A percentile compares a stretch with the other conserved stretches of the same genome.
Conservation (phyloP, 2,113 vertebrate species). For the Noctilio leporinus region DNA sequence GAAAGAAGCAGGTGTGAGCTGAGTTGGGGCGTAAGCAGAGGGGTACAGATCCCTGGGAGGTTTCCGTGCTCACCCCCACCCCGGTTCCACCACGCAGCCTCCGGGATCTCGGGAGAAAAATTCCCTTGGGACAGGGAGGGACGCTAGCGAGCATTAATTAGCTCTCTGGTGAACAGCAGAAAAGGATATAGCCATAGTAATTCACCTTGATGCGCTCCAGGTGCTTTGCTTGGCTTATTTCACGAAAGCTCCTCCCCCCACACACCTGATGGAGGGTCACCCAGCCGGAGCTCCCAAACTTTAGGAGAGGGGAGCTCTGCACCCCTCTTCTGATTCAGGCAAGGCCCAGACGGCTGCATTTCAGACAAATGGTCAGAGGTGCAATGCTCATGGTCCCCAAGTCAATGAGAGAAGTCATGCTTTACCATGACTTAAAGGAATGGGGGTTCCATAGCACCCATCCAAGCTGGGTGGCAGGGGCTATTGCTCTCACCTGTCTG, state of each 20-base stretch:
- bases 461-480: not conserved
- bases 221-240: not conserved
- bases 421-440: not conserved
- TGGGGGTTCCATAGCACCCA: not conserved
- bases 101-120: not conserved
- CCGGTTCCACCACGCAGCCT: not conserved
- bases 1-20: not conserved
- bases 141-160: not conserved
- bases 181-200: not conserved
- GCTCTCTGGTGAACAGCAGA: not conserved
- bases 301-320: not conserved
- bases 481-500: not conserved
- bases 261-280: not conserved
- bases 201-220: not conserved
- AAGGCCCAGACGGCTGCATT: not conserved
- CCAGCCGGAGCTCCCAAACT: not conserved
- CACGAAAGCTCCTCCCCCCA: not conserved
- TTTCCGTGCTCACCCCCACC: not conserved
- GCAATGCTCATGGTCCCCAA: fast-evolving
- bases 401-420: not conserved
- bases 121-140: not conserved
- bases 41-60: not conserved
- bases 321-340: not conserved
- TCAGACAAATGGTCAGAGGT: not conserved
- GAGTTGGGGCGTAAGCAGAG: not conserved